Conservation (phyloP, 2,888 invertebrate genomes). For the Chrysodeixis includens region DNA sequence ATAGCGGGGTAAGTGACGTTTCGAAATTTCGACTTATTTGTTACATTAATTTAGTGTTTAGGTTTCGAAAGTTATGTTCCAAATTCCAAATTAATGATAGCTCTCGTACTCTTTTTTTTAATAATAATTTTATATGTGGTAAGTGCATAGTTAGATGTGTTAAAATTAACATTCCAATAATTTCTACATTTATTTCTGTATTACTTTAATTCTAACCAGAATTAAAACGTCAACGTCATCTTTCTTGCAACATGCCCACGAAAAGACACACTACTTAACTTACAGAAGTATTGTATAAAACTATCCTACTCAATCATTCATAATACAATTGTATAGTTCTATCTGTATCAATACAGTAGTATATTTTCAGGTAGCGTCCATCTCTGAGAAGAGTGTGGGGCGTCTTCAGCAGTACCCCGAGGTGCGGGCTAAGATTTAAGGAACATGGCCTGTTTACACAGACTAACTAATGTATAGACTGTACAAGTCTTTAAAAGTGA, state of each 20-base stretch:
- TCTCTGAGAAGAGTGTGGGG: slow-evolving; percentile 41
- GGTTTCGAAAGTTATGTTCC: not conserved
- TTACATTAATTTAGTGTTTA: not conserved
- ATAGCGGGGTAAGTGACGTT: slow-evolving; percentile 66
- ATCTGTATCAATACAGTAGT: not conserved
- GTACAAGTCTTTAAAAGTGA: no score
- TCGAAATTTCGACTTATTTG: slow-evolving; percentile 17
- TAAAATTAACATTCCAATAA: no score
- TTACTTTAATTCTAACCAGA: no score
- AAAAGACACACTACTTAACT: no score
- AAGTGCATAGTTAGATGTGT: no score
- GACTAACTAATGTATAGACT: slow-evolving; percentile 49
- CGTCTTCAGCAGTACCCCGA: slow-evolving; percentile 74
- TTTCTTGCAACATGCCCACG: no score
- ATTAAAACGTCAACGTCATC: no score
- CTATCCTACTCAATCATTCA: not conserved
- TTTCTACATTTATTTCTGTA: not conserved
- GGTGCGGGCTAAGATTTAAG: slow-evolving; percentile 82
- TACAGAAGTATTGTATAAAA: not conserved
- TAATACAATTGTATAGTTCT: not conserved
- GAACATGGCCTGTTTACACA: slow-evolving; percentile 63
- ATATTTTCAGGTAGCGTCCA: slow-evolving; percentile 19
- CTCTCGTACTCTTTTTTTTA: no score
- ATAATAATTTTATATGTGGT: no score
- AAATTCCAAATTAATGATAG: no score